Conservation (phyloP, 2,797 vertebrate species). For the Poecilia velifera region DNA sequence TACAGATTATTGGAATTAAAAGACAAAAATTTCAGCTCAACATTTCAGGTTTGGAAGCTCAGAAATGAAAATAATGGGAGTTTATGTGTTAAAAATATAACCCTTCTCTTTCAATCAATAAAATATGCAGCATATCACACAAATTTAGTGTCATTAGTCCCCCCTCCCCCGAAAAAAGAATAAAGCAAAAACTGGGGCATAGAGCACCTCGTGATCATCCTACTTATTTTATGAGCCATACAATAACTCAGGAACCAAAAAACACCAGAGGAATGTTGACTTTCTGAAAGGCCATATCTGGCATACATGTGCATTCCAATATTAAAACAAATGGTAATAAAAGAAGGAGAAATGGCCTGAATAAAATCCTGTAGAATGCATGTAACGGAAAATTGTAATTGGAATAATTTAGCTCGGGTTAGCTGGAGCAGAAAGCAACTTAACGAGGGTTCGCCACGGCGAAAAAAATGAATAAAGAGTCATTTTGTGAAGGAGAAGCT, state of each 20-base stretch:
- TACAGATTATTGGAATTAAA: not conserved
- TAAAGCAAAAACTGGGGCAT: not conserved
- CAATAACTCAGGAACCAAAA: not conserved
- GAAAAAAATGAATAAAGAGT: slow-evolving; percentile 22
- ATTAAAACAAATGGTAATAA: not conserved
- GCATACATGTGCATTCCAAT: not conserved
- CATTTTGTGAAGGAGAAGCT: slow-evolving; percentile 49
- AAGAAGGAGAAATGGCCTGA: not conserved
- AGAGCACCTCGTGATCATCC: not conserved
- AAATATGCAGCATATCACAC: no score
- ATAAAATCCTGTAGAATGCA: not conserved
- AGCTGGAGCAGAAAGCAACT: slow-evolving; percentile 7
- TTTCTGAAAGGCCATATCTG: not conserved
- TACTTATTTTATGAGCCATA: not conserved
- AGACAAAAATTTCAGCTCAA: not conserved
- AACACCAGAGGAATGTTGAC: not conserved
- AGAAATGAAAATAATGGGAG: not conserved
- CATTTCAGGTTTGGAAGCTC: not conserved
- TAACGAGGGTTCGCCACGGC: not conserved
- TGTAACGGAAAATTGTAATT: not conserved
- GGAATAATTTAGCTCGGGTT: not conserved
- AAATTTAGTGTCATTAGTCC: no score
- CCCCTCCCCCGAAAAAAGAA: no score
- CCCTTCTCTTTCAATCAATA: not conserved
- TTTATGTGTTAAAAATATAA: not conserved